Percentiles rank a stretch among this genome's conserved stretches.
phyloP scores from a whole-genome alignment of 23 tunicate genomes.

The Botrylloides violaceus region DNA sequence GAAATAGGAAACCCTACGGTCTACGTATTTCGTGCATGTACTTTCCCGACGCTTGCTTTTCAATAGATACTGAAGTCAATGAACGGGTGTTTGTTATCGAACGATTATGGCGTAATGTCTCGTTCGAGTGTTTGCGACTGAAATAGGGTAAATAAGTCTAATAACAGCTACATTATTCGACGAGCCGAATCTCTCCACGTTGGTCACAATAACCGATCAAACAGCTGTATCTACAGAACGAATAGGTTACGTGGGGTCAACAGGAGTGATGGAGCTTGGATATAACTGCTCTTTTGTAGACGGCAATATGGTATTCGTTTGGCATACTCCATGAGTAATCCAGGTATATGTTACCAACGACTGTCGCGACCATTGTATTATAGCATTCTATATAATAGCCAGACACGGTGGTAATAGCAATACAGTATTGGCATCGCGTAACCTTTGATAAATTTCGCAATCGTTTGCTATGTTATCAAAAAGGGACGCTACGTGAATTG shows the following conservation, averaged over 20 bases:
- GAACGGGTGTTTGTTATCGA: neutral
- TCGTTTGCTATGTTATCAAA: too few relatives aligned
- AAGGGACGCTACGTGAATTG: too few relatives aligned
- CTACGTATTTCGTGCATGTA: too few relatives aligned
- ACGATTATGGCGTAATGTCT: neutral
- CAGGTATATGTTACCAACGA: neutral
- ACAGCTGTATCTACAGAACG: slow-evolving; percentile 3
- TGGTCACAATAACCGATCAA: neutral
- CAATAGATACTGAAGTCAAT: too few relatives aligned
- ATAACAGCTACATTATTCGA: neutral
- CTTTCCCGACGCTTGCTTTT: too few relatives aligned
- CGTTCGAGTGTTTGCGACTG: neutral
- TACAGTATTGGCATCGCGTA: neutral
- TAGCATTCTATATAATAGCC: neutral
- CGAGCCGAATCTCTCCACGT: neutral
- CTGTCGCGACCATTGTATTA: neutral
- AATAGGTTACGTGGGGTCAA: slow-evolving; percentile 3
- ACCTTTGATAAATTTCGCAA: too few relatives aligned
- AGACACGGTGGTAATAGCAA: too few relatives aligned
- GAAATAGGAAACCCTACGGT: too few relatives aligned
- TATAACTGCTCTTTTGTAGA: neutral
- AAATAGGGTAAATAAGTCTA: neutral
- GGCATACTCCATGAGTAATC: neutral
- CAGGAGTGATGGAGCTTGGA: neutral
- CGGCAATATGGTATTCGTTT: neutral